A percentile compares a stretch with the other conserved stretches of the same genome.
Evolutionary conservation across 2,113 vertebrate species (phyloP).

Genomic region (Oncorhynchus masou): DNA sequence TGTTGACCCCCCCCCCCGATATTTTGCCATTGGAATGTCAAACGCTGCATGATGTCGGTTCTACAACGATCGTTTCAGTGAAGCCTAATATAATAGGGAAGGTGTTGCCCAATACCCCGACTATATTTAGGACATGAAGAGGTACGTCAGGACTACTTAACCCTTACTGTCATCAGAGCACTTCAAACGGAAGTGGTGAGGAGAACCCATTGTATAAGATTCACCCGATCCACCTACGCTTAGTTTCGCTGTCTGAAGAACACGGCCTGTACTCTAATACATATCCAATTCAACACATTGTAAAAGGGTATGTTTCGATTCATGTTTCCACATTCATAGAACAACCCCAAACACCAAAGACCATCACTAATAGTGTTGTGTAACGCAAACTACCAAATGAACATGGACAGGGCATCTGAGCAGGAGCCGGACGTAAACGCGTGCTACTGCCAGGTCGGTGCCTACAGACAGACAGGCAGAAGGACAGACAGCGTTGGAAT

Average conservation of each 20-base stretch:
- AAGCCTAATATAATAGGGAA: neutral
- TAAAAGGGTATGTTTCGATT: neutral
- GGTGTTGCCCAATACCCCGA: neutral
- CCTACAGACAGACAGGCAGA: neutral
- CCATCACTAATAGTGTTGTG: slow-evolving; percentile 2
- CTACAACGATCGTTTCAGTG: neutral
- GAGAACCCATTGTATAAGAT: neutral
- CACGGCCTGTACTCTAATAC: too few relatives aligned
- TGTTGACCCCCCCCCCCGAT: neutral
- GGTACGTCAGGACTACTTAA: neutral
- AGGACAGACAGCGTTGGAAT: neutral
- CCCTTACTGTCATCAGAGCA: neutral
- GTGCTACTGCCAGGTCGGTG: neutral
- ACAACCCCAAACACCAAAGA: neutral
- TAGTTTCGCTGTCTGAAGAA: neutral
- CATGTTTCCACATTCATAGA: neutral
- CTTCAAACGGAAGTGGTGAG: neutral
- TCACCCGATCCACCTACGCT: neutral
- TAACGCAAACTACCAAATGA: neutral
- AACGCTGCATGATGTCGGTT: neutral
- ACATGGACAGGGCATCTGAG: slow-evolving; percentile 12
- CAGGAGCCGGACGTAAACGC: slow-evolving; percentile 21
- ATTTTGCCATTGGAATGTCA: neutral
- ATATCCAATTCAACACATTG: too few relatives aligned
- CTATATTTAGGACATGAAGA: neutral